A percentile compares a stretch with the other conserved stretches of the same genome.
phyloP scores from a whole-genome alignment of 2,113 vertebrate species.

The Bettongia penicillata region DNA sequence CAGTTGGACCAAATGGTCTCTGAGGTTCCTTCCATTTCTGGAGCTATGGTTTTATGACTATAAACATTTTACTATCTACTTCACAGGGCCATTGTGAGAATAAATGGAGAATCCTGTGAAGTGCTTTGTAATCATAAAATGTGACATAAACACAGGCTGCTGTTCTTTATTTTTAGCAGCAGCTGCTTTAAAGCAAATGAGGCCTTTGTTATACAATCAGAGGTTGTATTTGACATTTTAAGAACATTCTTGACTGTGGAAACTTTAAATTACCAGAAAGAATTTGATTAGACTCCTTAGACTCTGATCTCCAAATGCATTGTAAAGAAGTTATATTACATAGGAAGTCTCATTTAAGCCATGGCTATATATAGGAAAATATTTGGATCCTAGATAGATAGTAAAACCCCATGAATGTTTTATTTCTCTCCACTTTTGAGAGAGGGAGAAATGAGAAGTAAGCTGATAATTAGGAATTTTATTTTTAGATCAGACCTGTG shows the following conservation, averaged over 20 bases:
- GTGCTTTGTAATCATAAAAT: not conserved
- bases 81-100: not conserved
- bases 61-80: not conserved
- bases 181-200: constrained; percentile 23
- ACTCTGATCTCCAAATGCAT: constrained; percentile 7
- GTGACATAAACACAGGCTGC: not conserved
- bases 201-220: constrained; percentile 23
- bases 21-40: not conserved
- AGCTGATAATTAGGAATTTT: not conserved
- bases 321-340: constrained; percentile 37
- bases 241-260: constrained; percentile 14
- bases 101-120: not conserved
- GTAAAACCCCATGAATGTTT: not conserved
- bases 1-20: not conserved
- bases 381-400: not conserved
- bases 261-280: constrained; percentile 11
- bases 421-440: not conserved
- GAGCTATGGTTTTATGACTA: not conserved
- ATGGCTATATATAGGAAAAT: not conserved
- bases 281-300: constrained; percentile 29
- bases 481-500: not conserved
- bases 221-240: constrained; percentile 37
- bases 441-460: not conserved
- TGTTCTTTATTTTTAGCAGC: not conserved
- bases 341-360: not conserved